Base-by-base conservation (phyloP, 2,797 vertebrate species). In the Myiotriccus ornatus region DNA sequence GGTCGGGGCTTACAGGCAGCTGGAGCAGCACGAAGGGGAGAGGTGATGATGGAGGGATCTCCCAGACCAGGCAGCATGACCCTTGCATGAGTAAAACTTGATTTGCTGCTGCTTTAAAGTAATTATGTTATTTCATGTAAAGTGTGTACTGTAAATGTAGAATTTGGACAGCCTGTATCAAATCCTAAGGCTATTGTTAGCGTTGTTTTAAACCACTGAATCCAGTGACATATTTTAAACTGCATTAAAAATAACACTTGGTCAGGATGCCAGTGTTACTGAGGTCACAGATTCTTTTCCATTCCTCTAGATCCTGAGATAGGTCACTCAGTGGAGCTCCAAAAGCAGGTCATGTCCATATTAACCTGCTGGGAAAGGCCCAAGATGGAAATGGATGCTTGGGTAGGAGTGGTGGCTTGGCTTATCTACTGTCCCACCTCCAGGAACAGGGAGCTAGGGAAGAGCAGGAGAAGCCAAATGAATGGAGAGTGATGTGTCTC, bases 11-110 rank as follows among this genome's bases (percentile, higher is more conserved):
- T 53, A 27, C 49, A 39, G 63, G 35, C 19, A 43, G 37, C 69
- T 44, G 74, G 24, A 43, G 24, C n/a, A 70, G 24, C 2, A 1
- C 60, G 50, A 47, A 68, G 41, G 49, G 35, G n/a, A 74, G 77
- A 69, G 39, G 37, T 1, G 3, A 12, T 64, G 56, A 30, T 44
- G 32, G 60, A 46, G 34, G 16, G 25, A 41, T 81, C 35, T 70
- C 47, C 30, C 1, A 2, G 41, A 34, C 28, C 0, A 3, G 63
- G 30, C 0, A 0, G 25, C 0, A 1, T 34, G 65, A 60, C 74
- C 18, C 37, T 4, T 27, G 7, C 53, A 4, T 28, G 59, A 23
- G 39, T 80, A 12, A 32, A 84, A 37, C 55, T n/a, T 44, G 21
- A 12, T 30, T 49, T 65, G 32, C 8, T 74, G 53, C n/a, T 67